Percentiles rank a stretch among this genome's conserved stretches.
These are phyloP conservation scores for Syritta pipiens DNA, from an alignment of 2,888 invertebrate genomes.

Conservation along the genomic window DNA sequence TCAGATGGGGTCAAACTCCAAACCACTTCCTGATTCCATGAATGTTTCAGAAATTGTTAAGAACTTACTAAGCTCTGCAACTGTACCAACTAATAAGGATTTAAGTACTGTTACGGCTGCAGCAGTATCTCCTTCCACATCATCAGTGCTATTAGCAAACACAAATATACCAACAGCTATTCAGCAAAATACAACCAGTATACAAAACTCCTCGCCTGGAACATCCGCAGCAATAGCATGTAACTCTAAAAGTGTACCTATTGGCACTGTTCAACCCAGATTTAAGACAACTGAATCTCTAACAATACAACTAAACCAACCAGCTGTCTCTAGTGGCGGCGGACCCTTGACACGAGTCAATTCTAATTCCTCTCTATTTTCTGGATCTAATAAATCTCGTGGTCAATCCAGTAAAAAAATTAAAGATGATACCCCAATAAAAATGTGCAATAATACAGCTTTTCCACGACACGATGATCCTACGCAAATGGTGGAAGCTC, in stretches of 20 bases:
- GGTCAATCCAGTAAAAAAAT: conserved; percentile 78
- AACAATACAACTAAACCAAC: conserved; percentile 65
- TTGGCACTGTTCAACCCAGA: conserved; percentile 82
- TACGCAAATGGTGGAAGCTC: conserved; percentile 85
- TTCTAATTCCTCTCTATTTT: conserved; percentile 78
- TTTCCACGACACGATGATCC: conserved; percentile 80
- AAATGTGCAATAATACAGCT: conserved; percentile 79
- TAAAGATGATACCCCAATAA: conserved; percentile 78
- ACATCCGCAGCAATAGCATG: conserved; percentile 60
- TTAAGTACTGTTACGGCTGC: conserved; percentile 15
- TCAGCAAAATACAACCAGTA: conserved; percentile 3
- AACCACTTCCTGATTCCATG: conserved; percentile 77
- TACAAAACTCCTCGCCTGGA: conserved; percentile 63
- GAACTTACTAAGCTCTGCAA: conserved; percentile 74
- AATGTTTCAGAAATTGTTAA: conserved; percentile 79
- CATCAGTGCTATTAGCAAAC: too few species aligned
- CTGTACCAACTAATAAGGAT: conserved; percentile 62
- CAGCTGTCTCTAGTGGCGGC: conserved; percentile 65
- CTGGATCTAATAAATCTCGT: conserved; percentile 78
- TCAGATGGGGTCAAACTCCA: conserved; percentile 78
- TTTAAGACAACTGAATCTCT: conserved; percentile 73
- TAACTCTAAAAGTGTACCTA: conserved; percentile 77
- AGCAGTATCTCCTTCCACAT: conserved; percentile 1
- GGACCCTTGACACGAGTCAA: conserved; percentile 76
- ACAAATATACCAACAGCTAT: too few species aligned